Evolutionary conservation across 2,113 vertebrate species (phyloP).

Genomic region (mouse (Mus musculus)): GRCm39 chr13:102604001-102604500

Average conservation of each 20-base stretch:
- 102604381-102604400: neutral
- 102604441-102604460: neutral
- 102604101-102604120: conserved; percentile 11
- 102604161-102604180: neutral
- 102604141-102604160: conserved; percentile 36
- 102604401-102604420: neutral
- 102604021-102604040: neutral
- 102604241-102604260: neutral
- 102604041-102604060: neutral
- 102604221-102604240: conserved; percentile 19
- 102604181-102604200: neutral
- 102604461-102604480: neutral
- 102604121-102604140: neutral
- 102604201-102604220: neutral
- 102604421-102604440: neutral
- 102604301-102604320: neutral
- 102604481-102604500: neutral
- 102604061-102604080: neutral
- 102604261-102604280: neutral
- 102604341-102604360: neutral
- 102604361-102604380: neutral
- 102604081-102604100: neutral
- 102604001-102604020: neutral
- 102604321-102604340: neutral
- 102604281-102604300: neutral